Percentiles rank a stretch among this genome's conserved stretches.
phyloP scores from a whole-genome alignment of 2,888 invertebrate genomes.

The Apoda limacodes region DNA sequence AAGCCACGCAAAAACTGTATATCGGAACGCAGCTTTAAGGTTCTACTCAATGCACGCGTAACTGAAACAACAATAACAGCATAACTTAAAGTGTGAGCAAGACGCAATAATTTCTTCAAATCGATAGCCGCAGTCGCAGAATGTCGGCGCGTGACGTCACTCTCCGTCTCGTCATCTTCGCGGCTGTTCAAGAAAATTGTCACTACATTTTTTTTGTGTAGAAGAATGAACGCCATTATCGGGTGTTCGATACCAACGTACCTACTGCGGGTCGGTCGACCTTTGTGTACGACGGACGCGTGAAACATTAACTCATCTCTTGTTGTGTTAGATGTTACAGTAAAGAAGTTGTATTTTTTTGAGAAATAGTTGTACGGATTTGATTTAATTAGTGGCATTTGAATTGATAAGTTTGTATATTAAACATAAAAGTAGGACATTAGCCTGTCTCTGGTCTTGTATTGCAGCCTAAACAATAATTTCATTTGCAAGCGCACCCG shows the following conservation, averaged over 20 bases:
- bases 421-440: no score
- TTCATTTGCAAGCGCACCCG: no score
- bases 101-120: slow-evolving; percentile 51
- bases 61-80: slow-evolving; percentile 37
- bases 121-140: slow-evolving; percentile 71
- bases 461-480: no score
- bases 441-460: no score
- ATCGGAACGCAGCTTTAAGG: slow-evolving; percentile 57
- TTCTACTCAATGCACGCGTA: slow-evolving; percentile 36
- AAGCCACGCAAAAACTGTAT: no score
- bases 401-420: no score
- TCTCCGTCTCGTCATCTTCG: slow-evolving; percentile 66
- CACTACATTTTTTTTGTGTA: slow-evolving; percentile 54
- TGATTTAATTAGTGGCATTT: no score
- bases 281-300: slow-evolving; percentile 21
- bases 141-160: slow-evolving; percentile 63
- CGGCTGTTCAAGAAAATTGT: slow-evolving; percentile 61
- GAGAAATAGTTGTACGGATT: no score
- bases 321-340: no score
- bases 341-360: no score
- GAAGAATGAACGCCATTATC: slow-evolving; percentile 25
- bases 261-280: slow-evolving; percentile 4
- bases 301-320: no score
- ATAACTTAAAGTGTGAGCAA: slow-evolving; percentile 40
- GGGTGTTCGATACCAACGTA: slow-evolving; percentile 12